phyloP scores from a whole-genome alignment of 2,797 vertebrate species.

The Tapirus indicus region DNA sequence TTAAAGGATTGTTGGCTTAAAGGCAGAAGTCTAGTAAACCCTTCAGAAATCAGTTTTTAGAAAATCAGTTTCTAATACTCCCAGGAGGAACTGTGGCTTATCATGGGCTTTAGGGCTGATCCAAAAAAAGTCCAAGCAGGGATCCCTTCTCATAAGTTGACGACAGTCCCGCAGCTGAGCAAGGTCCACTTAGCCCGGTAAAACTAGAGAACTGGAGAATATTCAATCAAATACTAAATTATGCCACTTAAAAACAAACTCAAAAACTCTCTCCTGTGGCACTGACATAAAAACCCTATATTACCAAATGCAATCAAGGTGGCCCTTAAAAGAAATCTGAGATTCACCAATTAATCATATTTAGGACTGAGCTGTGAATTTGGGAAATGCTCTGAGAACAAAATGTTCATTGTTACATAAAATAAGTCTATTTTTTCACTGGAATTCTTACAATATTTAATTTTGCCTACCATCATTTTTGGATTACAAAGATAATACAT shows the following conservation, averaged over 20 bases:
- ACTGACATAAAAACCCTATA: background rate
- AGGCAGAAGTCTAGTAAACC: background rate
- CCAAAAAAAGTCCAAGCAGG: background rate
- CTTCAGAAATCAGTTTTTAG: background rate
- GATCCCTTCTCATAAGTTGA: background rate
- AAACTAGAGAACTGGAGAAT: background rate
- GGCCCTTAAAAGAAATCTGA: background rate
- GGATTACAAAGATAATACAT: background rate
- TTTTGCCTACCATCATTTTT: background rate
- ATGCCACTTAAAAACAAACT: background rate
- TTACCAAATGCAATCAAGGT: background rate
- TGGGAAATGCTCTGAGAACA: background rate
- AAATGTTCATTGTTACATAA: background rate
- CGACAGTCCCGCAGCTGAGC: background rate
- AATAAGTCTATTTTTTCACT: background rate
- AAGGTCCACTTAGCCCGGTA: background rate
- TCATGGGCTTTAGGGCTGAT: background rate
- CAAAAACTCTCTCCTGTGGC: background rate
- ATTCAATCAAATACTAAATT: background rate
- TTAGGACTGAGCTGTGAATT: background rate
- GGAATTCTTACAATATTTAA: background rate
- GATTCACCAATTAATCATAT: background rate
- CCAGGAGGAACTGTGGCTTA: background rate
- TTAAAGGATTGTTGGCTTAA: background rate
- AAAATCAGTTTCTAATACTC: background rate